Evolutionary conservation across 2,797 vertebrate genomes (phyloP).

Genomic region (Balearica regulorum): DNA sequence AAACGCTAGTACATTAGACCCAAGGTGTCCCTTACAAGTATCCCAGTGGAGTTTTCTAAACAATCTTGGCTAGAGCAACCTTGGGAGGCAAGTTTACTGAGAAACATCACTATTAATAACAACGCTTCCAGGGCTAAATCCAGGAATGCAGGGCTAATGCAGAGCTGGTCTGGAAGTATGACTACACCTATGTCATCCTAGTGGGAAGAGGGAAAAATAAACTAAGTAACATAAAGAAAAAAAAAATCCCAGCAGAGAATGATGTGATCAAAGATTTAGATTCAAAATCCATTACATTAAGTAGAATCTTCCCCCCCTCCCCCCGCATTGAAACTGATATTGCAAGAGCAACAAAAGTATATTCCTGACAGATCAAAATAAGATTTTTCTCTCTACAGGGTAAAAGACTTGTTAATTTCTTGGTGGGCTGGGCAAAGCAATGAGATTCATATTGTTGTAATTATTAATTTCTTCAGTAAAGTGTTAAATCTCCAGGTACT

Average conservation of each 20-base stretch:
- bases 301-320: not conserved
- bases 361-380: slow-evolving; percentile 13
- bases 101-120: slow-evolving; percentile 24
- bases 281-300: not conserved
- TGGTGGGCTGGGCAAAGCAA: slow-evolving; percentile 28
- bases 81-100: slow-evolving; percentile 38
- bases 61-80: slow-evolving; percentile 70
- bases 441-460: slow-evolving; percentile 50
- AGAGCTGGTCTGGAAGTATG: not conserved
- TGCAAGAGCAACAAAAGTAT: not conserved
- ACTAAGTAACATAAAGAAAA: not conserved
- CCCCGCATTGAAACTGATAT: not conserved
- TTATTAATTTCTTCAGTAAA: slow-evolving; percentile 60
- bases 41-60: slow-evolving; percentile 72
- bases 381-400: slow-evolving; percentile 27
- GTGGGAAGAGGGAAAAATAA: not conserved
- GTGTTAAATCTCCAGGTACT: slow-evolving; percentile 46
- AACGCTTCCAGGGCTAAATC: slow-evolving; percentile 3
- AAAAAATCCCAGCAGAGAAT: not conserved
- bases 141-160: not conserved
- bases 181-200: not conserved
- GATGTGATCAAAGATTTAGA: slow-evolving; percentile 17
- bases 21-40: slow-evolving; percentile 74
- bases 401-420: slow-evolving; percentile 50
- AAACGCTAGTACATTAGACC: slow-evolving; percentile 76